Conservation (phyloP, 2,797 vertebrate species). For the Syngnathus rostellatus region DNA sequence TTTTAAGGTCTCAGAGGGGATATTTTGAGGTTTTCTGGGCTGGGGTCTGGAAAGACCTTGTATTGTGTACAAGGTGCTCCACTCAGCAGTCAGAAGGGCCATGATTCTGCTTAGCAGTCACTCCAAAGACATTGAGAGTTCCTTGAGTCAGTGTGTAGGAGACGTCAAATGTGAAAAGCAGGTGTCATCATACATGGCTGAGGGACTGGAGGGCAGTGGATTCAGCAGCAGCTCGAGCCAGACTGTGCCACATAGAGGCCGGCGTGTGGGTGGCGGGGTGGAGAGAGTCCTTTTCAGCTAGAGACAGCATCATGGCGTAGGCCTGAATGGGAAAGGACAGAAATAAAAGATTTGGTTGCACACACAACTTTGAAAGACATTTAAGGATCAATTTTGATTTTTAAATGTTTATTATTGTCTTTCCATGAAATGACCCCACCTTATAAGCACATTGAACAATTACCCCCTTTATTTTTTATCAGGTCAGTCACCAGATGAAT, state of each 20-base stretch:
- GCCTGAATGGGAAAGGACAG: constrained; percentile 64
- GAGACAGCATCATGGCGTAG: constrained; percentile 97
- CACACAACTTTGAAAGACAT: background rate
- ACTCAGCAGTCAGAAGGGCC: constrained; percentile 61
- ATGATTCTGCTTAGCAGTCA: constrained; percentile 88
- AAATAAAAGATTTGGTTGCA: background rate
- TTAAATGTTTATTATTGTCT: too few species aligned
- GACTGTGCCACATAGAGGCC: constrained; percentile 93
- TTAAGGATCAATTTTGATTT: too few species aligned
- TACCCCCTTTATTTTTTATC: too few species aligned
- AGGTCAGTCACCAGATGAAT: too few species aligned
- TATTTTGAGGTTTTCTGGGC: constrained; percentile 42
- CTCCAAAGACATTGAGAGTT: constrained; percentile 75
- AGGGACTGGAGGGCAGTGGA: constrained; percentile 94
- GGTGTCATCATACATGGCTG: constrained; percentile 90
- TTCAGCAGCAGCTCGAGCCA: constrained; percentile 88
- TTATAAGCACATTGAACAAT: too few species aligned
- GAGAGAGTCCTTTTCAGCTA: constrained; percentile 94
- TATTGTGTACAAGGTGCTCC: constrained; percentile 77
- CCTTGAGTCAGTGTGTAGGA: constrained; percentile 44
- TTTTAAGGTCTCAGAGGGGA: constrained; percentile 80
- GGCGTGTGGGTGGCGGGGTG: constrained; percentile 80
- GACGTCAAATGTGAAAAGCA: constrained; percentile 32
- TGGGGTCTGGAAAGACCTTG: constrained; percentile 69
- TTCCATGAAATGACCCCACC: too few species aligned